phyloP scores from a whole-genome alignment of 2,888 invertebrate species.

The Drosophila mettleri region DNA sequence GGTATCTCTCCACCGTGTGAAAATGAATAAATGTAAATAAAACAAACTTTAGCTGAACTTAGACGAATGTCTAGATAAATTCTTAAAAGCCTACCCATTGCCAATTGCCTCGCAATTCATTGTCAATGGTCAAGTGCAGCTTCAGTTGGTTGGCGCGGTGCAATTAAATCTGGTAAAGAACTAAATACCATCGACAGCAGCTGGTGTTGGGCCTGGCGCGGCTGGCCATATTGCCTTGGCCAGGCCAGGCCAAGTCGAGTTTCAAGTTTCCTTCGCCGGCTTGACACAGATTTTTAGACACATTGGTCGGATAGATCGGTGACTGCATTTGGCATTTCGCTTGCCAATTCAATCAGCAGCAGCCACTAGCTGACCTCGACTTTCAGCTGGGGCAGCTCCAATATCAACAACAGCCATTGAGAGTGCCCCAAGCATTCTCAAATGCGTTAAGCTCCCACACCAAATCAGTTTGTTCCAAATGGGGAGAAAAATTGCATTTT shows the following conservation, averaged over 20 bases:
- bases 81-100: constrained; percentile 40
- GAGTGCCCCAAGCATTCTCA: constrained; percentile 40
- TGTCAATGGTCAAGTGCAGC: constrained; percentile 72
- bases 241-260: constrained; percentile 52
- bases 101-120: constrained; percentile 39
- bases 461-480: constrained; percentile 26
- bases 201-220: constrained; percentile 25
- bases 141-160: constrained; percentile 40
- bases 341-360: constrained; percentile 42
- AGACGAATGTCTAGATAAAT: constrained; percentile 7
- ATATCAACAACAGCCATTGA: constrained; percentile 17
- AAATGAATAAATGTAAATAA: constrained; percentile 53
- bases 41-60: constrained; percentile 49
- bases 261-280: constrained; percentile 77
- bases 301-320: constrained; percentile 51
- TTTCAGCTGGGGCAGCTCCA: constrained; percentile 49
- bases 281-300: constrained; percentile 67
- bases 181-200: constrained; percentile 53
- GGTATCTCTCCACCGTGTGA: constrained; percentile 45
- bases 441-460: constrained; percentile 54
- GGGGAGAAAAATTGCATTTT: constrained; percentile 40
- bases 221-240: constrained; percentile 27
- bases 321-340: constrained; percentile 70
- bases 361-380: constrained; percentile 71
- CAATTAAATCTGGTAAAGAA: constrained; percentile 69